These are phyloP conservation scores for Apteryx mantelli DNA, from an alignment of 2,113 vertebrate genomes.

Conservation along the genomic window DNA sequence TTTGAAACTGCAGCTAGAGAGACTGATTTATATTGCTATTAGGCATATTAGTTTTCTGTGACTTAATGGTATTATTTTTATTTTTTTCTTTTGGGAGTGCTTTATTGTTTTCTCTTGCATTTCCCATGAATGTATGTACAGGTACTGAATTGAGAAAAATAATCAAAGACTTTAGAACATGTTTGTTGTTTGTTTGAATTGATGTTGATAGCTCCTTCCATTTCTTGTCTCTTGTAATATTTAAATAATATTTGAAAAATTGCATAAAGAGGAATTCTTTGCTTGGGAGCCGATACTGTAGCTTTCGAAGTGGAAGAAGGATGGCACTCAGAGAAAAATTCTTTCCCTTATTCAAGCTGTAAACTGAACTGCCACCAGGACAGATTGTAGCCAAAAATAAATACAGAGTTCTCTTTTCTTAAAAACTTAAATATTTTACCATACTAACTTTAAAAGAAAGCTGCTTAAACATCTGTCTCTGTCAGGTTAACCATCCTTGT, in stretches of 20 bases:
- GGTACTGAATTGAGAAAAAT: neutral
- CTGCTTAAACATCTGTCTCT: neutral
- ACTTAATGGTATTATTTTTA: slow-evolving; percentile 21
- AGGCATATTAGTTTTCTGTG: slow-evolving; percentile 37
- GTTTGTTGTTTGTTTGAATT: neutral
- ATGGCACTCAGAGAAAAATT: neutral
- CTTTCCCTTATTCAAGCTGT: neutral
- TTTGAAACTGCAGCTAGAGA: slow-evolving; percentile 40
- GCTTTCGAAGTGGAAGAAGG: neutral
- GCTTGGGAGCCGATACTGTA: neutral
- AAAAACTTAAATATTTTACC: slow-evolving; percentile 21
- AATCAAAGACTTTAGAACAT: neutral
- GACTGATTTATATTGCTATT: slow-evolving; percentile 52
- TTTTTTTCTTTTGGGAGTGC: slow-evolving; percentile 1
- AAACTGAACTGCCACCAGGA: neutral
- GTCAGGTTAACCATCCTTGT: neutral
- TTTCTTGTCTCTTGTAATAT: neutral
- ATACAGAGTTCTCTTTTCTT: neutral
- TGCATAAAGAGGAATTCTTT: neutral
- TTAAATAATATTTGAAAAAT: slow-evolving; percentile 10
- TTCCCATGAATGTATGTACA: slow-evolving; percentile 16
- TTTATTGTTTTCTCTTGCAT: slow-evolving; percentile 30
- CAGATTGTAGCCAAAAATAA: neutral
- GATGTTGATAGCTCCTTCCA: neutral
- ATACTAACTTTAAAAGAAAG: neutral